Evolutionary conservation across 92 coral and sea anemone species (phyloP).

Genomic region (Umimayanthus kanabou): DNA sequence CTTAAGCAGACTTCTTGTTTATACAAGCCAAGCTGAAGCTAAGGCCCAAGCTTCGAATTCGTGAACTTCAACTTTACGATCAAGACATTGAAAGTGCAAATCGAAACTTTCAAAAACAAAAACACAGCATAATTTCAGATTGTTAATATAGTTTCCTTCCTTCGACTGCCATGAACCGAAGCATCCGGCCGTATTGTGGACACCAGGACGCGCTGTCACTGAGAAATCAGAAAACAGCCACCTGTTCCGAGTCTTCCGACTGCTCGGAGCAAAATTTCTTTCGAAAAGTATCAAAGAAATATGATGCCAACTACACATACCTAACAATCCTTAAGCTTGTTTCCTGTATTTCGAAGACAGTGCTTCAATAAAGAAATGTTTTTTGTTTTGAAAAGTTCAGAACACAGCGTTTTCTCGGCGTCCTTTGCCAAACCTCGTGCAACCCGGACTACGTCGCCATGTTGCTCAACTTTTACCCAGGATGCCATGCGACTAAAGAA

Average conservation of each 20-base stretch:
- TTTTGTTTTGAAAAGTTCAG: neutral
- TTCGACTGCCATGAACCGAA: neutral
- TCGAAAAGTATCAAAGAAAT: neutral
- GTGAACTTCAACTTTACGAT: neutral
- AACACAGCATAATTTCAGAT: neutral
- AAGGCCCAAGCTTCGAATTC: neutral
- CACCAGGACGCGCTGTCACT: neutral
- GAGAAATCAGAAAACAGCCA: slow-evolving; percentile 1
- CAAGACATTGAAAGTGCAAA: neutral
- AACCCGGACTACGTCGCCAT: slow-evolving; percentile 30
- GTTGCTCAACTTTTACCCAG: neutral
- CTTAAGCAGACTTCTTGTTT: neutral
- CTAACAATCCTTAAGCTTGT: neutral
- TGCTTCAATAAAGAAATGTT: neutral
- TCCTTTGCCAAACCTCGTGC: slow-evolving; percentile 3
- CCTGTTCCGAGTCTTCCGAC: slow-evolving; percentile 10
- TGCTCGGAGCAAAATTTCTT: neutral
- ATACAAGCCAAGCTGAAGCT: neutral
- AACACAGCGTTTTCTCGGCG: neutral
- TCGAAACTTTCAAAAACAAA: neutral
- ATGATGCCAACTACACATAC: neutral
- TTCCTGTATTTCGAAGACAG: neutral
- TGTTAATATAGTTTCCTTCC: neutral
- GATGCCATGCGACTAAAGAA: neutral
- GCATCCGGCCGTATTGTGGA: too few relatives aligned